Evolutionary conservation across 2,113 vertebrate genomes (phyloP), one percentile per base, ranked within the genome.

Genomic region (Zosterops hypoxanthus): DNA sequence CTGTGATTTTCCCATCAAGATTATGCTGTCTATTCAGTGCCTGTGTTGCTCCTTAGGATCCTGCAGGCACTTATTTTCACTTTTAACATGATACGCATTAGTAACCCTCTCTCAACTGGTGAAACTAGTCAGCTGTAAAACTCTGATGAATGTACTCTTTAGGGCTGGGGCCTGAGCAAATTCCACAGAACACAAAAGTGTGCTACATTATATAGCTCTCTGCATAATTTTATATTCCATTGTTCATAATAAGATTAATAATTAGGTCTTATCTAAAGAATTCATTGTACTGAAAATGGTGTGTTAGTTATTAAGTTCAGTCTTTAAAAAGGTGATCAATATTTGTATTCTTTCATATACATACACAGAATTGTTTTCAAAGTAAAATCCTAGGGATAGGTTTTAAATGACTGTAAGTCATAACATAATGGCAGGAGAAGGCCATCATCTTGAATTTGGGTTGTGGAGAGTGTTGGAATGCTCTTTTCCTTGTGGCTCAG

Each of bases 51-150:
- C 42, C 63, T 92, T 89, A 72, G 0, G 2, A 42, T 84, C 86
- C 89, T 89, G 39, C 65, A 71, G 83, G 77, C 66, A 65, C 46
- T 57, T 94, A 82, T 79, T 95, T 92, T 92, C 81, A 64, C 70
- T 15, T 89, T 91, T 92, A 69, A 46, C 79, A 25, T 42, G 66
- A 39, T 29, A 85, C 0, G 9, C 59, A 34, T 66, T 75, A 97
- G 63, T 85, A 77, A 46, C 36, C 16, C 25, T 91, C 86, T 68
- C 66, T 89, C 79, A 94, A n/a, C 57, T 61, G 75, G 78, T 87
- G 33, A 39, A 69, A 85, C 50, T 41, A 89, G 56, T 85, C 65
- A 85, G 77, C 53, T 94, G 53, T 79, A 87, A 86, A 84, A 85
- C 29, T 60, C 49, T 57, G 68, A 76, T 82, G 78, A 41, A 25